Evolutionary conservation across 2,888 invertebrate species (phyloP).

Genomic region (Uloborus plumipes): DNA sequence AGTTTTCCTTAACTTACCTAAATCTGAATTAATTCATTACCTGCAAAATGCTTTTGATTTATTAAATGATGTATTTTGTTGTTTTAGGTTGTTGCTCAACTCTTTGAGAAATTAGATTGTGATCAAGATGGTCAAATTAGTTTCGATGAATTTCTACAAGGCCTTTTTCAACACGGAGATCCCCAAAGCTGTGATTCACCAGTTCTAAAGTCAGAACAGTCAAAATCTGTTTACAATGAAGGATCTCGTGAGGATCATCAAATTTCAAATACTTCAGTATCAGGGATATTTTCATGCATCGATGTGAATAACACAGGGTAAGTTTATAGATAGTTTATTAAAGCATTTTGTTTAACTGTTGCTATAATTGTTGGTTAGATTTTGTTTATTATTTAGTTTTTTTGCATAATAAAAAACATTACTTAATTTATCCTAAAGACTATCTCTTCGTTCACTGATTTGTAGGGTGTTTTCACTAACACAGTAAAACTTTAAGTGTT

Average conservation of each 20-base stretch:
- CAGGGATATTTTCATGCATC: constrained; percentile 70
- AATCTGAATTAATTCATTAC: too few relatives aligned
- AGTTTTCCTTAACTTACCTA: too few relatives aligned
- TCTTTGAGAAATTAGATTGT: constrained; percentile 78
- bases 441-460: too few relatives aligned
- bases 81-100: constrained; percentile 75
- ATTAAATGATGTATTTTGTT: background rate
- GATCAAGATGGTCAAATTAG: constrained; percentile 78
- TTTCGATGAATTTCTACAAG: constrained; percentile 78
- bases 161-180: constrained; percentile 75
- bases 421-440: too few relatives aligned
- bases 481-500: too few relatives aligned
- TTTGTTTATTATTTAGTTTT: background rate
- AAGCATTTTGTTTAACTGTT: background rate
- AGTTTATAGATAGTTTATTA: constrained; percentile 14
- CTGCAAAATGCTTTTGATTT: too few relatives aligned
- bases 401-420: background rate
- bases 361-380: background rate
- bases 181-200: constrained; percentile 64
- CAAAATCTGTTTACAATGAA: constrained; percentile 45
- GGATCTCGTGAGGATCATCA: constrained; percentile 55
- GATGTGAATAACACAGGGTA: constrained; percentile 71
- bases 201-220: constrained; percentile 16
- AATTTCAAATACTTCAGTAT: constrained; percentile 58
- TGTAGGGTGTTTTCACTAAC: too few relatives aligned